Base-by-base conservation (phyloP, 1,140 invertebrate genomes). In the Zaprionus taronus region DNA sequence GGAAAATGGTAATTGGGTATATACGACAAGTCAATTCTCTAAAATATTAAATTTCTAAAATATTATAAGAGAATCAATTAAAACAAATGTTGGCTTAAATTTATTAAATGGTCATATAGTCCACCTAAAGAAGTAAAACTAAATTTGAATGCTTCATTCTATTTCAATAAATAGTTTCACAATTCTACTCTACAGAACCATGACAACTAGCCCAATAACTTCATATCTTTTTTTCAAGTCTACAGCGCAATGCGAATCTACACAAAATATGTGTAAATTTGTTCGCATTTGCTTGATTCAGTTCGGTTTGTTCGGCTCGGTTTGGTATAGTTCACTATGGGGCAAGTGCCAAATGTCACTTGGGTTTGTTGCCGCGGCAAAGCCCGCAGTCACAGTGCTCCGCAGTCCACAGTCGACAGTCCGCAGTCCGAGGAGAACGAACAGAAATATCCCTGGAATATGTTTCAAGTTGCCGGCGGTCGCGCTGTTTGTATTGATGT, bases 261-360 rank as follows among this genome's bases (percentile, higher is more conserved):
- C 76, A 69, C 67, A 72, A 81, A 89, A 84, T 67, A 85, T 85
- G 86, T 85, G 86, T 80, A 91, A 90, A 90, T 90, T 89, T 84
- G 78, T 72, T 70, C 68, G 73, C 69, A 66, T 65, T 72, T 34
- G 24, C 41, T 65, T 12, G 69, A 26, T 5, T 4, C 24, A 26
- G 70, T 62, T 64, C 68, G 71, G 80, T 11, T 34, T 34, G 31
- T 9, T 41, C 15, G 38, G 38, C 15, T 41, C 38, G 5, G 15
- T 24, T 12, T 4, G 44, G 67, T 57, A 20, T 41, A 72, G 70
- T 65, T 64, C 72, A 75, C 79, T 49, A 9, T 55, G 69, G 66
- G 73, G 85, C 76, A 90, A 90, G 86, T 90, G 82, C 67, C 85
- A 90, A 91, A 90, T 90, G 86, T 91, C 85, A 89, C 66, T 79